phyloP scores from a whole-genome alignment of 2,888 invertebrate genomes.

The Drosophila birchii region DNA sequence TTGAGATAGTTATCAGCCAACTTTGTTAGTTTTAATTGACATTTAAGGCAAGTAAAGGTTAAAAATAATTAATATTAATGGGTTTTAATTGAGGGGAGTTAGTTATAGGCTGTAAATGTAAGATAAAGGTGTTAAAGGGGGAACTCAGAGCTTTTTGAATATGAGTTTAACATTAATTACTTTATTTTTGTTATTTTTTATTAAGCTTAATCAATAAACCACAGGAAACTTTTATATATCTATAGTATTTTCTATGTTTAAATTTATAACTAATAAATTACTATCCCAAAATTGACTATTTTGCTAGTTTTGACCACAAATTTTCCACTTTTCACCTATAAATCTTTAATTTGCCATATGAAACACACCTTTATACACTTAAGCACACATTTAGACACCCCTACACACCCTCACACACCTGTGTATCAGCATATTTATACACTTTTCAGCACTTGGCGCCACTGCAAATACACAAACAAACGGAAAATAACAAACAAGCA shows the following conservation, averaged over 20 bases:
- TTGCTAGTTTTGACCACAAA: not conserved
- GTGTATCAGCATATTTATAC: conserved; percentile 11
- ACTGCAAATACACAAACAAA: conserved; percentile 37
- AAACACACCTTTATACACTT: not conserved
- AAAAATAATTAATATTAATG: not conserved
- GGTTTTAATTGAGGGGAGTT: not conserved
- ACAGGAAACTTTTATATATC: not conserved
- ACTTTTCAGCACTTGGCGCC: conserved; percentile 33
- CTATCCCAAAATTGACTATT: not conserved
- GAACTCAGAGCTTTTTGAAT: not conserved
- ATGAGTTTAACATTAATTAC: not conserved
- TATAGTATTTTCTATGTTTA: not conserved
- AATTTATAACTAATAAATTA: not conserved
- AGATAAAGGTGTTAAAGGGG: too few relatives aligned
- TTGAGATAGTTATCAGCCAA: conserved; percentile 9
- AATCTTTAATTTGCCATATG: conserved; percentile 16
- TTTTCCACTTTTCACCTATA: not conserved
- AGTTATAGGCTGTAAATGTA: not conserved
- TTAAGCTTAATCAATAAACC: not conserved
- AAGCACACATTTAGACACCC: not conserved
- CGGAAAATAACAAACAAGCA: conserved; percentile 45
- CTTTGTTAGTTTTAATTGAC: conserved; percentile 23
- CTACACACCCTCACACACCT: conserved; percentile 8
- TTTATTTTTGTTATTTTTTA: too few relatives aligned
- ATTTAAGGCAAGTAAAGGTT: conserved; percentile 6